These are phyloP conservation scores for Agrochola litura DNA, from an alignment of 2,888 invertebrate species.

Conservation along the genomic window DNA sequence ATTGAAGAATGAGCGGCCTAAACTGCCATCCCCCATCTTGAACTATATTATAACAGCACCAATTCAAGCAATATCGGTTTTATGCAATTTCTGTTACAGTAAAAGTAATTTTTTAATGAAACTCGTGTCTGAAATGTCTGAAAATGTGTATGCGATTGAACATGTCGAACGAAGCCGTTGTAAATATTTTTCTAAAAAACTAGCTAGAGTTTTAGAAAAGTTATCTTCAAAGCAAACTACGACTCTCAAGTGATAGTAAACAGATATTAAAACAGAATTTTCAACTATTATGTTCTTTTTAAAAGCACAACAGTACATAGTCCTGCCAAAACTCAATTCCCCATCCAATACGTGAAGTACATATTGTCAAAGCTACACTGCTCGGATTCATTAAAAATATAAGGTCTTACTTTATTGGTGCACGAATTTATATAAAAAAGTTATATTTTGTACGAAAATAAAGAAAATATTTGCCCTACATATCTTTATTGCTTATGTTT, in stretches of 20 bases:
- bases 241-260: background rate
- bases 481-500: background rate
- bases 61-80: background rate
- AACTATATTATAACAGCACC: background rate
- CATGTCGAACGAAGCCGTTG: too few species aligned
- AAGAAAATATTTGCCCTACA: background rate
- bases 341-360: constrained; percentile 48
- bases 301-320: constrained; percentile 42
- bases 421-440: constrained; percentile 12
- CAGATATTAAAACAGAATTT: background rate
- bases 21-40: too few species aligned
- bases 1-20: too few species aligned
- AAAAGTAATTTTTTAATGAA: background rate
- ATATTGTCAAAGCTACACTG: constrained; percentile 71
- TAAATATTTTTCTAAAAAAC: background rate
- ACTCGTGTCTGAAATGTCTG: too few species aligned
- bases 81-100: background rate
- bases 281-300: background rate
- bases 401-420: constrained; percentile 33
- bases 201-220: background rate
- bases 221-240: background rate
- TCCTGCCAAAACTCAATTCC: constrained; percentile 43
- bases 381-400: constrained; percentile 56
- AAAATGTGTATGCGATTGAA: background rate
- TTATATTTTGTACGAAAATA: background rate